Evolutionary conservation across 2,113 vertebrate genomes (phyloP).

Genomic region (Emydocephalus ijimae): DNA sequence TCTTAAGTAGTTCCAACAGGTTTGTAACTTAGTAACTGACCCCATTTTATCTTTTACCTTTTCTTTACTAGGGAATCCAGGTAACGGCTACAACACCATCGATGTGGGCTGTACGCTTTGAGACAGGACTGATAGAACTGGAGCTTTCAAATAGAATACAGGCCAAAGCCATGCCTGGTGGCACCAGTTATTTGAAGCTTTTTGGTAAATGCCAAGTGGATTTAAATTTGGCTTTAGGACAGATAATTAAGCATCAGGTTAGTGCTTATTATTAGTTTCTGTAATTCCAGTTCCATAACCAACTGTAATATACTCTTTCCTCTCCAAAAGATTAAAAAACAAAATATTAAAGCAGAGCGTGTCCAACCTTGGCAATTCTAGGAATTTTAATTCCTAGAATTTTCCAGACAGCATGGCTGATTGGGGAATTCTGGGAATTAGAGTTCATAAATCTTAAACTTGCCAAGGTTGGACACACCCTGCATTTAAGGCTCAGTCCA

Average conservation of each 20-base stretch:
- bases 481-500: neutral
- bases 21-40: neutral
- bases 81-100: constrained; percentile 97
- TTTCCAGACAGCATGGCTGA: neutral
- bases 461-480: neutral
- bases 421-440: neutral
- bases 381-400: neutral
- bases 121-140: constrained; percentile 95
- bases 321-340: neutral
- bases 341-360: neutral
- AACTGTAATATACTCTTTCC: neutral
- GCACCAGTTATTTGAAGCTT: constrained; percentile 94
- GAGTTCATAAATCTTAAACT: neutral
- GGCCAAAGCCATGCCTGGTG: constrained; percentile 90
- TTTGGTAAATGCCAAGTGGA: constrained; percentile 99
- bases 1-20: neutral
- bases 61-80: constrained; percentile 84
- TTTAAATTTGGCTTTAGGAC: constrained; percentile 92
- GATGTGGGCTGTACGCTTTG: constrained; percentile 95
- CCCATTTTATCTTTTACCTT: neutral
- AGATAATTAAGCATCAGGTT: constrained; percentile 98
- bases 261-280: neutral
- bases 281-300: neutral
- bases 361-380: neutral
- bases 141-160: constrained; percentile 97